A percentile compares a stretch with the other conserved stretches of the same genome.
Conservation (phyloP, 23 tunicate species). For the Clavelina lepadiformis region DNA sequence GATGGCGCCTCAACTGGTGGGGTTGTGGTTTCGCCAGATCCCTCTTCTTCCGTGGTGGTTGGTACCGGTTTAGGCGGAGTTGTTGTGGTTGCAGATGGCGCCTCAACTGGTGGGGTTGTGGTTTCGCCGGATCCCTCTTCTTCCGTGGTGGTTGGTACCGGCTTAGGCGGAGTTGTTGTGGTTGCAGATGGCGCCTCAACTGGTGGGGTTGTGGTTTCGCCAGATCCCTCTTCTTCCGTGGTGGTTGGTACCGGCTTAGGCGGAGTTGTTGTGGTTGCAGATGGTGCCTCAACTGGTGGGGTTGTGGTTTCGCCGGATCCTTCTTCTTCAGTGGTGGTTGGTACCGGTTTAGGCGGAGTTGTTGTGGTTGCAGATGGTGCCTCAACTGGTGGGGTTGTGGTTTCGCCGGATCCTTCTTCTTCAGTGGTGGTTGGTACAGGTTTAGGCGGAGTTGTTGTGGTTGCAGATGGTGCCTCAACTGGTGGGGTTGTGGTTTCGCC, state of each 20-base stretch:
- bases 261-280: conserved; percentile 11
- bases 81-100: conserved; percentile 22
- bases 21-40: conserved; percentile 56
- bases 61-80: conserved; percentile 13
- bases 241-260: conserved; percentile 16
- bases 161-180: conserved; percentile 9
- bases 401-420: conserved; percentile 39
- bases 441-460: conserved; percentile 20
- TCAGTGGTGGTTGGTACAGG: conserved; percentile 17
- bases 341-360: conserved; percentile 19
- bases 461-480: conserved; percentile 14
- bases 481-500: conserved; percentile 26
- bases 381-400: conserved; percentile 5
- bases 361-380: conserved; percentile 27
- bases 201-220: conserved; percentile 18
- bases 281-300: conserved; percentile 6
- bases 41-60: conserved; percentile 16
- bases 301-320: conserved; percentile 55
- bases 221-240: conserved; percentile 27
- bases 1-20: conserved; percentile 30
- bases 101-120: conserved; percentile 3
- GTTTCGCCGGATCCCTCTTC: conserved; percentile 44
- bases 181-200: conserved; percentile 26
- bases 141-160: conserved; percentile 16
- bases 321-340: conserved; percentile 37